Evolutionary conservation across 2,888 invertebrate species (phyloP).

Genomic region (Melipona beecheii): DNA sequence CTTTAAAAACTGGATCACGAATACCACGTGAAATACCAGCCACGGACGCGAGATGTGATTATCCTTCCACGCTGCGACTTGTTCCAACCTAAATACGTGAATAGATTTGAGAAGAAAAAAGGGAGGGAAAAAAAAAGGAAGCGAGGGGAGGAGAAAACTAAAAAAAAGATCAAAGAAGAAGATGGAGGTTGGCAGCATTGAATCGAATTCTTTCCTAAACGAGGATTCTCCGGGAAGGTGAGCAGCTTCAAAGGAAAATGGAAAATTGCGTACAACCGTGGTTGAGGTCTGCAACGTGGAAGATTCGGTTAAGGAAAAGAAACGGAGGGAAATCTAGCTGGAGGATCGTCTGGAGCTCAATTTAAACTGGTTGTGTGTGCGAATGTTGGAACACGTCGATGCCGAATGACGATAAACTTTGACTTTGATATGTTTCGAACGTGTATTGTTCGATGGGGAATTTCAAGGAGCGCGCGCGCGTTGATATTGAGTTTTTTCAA

Average conservation of each 20-base stretch:
- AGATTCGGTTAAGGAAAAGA: conserved; percentile 19
- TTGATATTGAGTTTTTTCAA: neutral
- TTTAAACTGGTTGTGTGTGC: neutral
- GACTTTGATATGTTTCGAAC: neutral
- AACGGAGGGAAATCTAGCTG: neutral
- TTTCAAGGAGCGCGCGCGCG: neutral
- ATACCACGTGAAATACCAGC: neutral
- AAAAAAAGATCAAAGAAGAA: conserved; percentile 35
- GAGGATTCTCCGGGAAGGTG: conserved; percentile 38
- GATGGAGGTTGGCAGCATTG: conserved; percentile 11
- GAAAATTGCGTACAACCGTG: conserved; percentile 36
- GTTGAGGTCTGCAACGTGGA: conserved; percentile 3
- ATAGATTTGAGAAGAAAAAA: conserved; percentile 8
- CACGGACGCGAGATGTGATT: neutral
- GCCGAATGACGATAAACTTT: neutral
- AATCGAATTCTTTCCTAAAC: conserved; percentile 55
- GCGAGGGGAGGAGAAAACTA: too few relatives aligned
- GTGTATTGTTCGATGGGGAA: neutral
- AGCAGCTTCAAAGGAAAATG: conserved; percentile 51
- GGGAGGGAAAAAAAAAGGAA: too few relatives aligned
- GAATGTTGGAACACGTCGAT: neutral
- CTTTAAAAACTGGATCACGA: neutral
- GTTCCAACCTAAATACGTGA: conserved; percentile 26
- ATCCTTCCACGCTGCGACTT: neutral
- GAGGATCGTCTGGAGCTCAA: neutral